Evolutionary conservation across 2,113 vertebrate species (phyloP).

Genomic region (Pedionomus torquatus): DNA sequence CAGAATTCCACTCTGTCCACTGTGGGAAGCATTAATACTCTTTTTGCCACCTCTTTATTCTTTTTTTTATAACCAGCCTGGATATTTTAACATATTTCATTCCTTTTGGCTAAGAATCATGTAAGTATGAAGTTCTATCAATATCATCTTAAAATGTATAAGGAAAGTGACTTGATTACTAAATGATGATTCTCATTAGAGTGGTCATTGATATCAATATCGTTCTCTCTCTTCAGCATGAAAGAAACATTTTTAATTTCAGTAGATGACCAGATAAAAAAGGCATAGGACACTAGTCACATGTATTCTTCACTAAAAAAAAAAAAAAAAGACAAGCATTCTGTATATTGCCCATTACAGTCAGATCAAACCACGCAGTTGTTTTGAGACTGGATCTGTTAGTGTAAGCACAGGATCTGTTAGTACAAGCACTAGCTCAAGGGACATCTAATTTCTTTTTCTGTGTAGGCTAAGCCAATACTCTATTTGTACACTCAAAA

Average conservation of each 20-base stretch:
- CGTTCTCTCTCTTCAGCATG: background rate
- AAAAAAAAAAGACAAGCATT: background rate
- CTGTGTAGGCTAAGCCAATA: background rate
- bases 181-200: background rate
- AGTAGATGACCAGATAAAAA: background rate
- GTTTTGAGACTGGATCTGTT: background rate
- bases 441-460: background rate
- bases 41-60: background rate
- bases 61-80: background rate
- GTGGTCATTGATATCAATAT: background rate
- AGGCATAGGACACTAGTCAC: background rate
- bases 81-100: background rate
- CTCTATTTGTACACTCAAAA: background rate
- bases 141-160: background rate
- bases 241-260: background rate
- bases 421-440: background rate
- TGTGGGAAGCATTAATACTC: background rate
- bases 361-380: background rate
- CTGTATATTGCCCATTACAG: background rate
- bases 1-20: background rate
- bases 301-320: background rate
- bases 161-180: background rate
- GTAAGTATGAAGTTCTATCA: background rate
- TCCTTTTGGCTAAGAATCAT: background rate
- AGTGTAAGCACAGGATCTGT: background rate